Conservation (phyloP, 2,113 vertebrate genomes). For the Lamprologus tigripictilis region DNA sequence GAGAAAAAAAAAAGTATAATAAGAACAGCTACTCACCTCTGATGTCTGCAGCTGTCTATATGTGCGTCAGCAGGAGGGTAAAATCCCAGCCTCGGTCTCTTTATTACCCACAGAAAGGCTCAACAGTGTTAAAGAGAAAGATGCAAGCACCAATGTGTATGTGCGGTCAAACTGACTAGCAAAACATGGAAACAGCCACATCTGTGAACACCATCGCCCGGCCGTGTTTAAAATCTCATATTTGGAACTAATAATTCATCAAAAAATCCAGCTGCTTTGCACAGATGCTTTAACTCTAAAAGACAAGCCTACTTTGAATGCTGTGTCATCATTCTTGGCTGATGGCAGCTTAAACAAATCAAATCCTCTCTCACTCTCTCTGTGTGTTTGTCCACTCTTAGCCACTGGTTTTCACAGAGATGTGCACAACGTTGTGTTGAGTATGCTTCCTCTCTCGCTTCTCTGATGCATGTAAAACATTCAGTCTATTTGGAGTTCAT, state of each 20-base stretch:
- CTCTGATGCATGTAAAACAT: neutral
- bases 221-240: neutral
- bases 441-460: neutral
- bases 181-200: neutral
- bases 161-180: neutral
- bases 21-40: neutral
- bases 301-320: neutral
- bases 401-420: neutral
- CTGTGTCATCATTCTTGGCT: neutral
- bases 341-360: neutral
- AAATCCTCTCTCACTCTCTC: neutral
- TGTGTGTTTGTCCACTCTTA: neutral
- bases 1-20: accelerated
- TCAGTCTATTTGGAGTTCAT: neutral
- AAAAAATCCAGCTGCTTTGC: neutral
- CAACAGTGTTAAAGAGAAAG: neutral
- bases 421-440: neutral
- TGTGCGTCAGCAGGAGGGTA: neutral
- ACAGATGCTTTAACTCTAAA: accelerated
- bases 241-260: neutral
- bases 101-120: neutral
- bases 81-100: neutral
- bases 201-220: neutral
- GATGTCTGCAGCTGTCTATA: neutral
- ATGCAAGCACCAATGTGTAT: neutral